These are phyloP conservation scores for Gymnocypris eckloni DNA, from an alignment of 2,797 vertebrate species.

Conservation along the genomic window DNA sequence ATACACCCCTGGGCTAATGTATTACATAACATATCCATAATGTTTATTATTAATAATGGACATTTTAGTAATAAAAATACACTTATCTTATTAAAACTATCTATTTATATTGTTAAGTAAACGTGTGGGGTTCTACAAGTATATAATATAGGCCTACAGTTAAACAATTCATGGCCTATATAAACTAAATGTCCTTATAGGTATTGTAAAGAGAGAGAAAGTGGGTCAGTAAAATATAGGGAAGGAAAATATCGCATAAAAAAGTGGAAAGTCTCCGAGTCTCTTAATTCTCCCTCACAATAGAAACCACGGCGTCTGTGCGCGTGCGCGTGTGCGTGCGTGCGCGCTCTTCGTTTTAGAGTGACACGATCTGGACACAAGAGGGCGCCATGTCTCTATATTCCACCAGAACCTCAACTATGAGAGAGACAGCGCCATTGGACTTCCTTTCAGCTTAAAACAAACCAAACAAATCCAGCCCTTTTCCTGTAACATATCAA, in stretches of 20 bases:
- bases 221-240: background rate
- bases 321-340: background rate
- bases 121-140: background rate
- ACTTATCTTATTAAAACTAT: background rate
- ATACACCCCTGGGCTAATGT: too few relatives aligned
- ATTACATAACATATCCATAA: too few relatives aligned
- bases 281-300: background rate
- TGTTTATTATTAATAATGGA: too few relatives aligned
- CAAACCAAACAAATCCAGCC: background rate
- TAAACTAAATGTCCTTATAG: background rate
- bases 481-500: background rate
- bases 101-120: background rate
- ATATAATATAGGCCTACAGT: background rate
- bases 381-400: slow-evolving; percentile 15
- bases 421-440: background rate
- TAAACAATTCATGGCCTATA: background rate
- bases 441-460: too few relatives aligned
- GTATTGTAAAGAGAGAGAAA: background rate
- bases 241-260: background rate
- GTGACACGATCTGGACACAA: background rate
- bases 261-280: background rate
- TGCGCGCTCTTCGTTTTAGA: background rate
- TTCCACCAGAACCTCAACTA: background rate
- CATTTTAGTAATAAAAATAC: background rate
- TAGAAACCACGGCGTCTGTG: background rate